These are phyloP conservation scores for Corbicula japonica DNA, from an alignment of 2,888 invertebrate species.

Conservation along the genomic window DNA sequence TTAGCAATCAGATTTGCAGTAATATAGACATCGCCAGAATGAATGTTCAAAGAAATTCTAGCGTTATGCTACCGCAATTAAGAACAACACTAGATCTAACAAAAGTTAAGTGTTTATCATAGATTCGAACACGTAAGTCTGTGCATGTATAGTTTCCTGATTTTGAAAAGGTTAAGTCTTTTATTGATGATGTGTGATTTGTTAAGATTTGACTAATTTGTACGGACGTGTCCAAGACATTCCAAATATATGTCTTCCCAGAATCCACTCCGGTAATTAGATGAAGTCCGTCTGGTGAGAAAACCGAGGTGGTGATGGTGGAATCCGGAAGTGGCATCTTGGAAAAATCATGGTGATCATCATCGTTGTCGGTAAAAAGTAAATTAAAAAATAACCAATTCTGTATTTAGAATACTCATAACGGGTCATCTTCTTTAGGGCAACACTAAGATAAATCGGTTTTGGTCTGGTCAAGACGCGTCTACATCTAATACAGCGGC, in stretches of 20 bases:
- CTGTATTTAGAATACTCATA: no score
- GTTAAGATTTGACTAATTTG: not conserved
- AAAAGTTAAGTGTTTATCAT: no score
- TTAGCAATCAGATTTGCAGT: no score
- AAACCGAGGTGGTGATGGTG: constrained; percentile 7
- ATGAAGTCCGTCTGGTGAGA: constrained; percentile 33
- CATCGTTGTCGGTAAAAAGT: constrained; percentile 27
- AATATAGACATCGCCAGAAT: no score
- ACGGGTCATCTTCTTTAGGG: no score
- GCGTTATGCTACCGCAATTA: no score
- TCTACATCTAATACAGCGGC: no score
- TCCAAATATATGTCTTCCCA: constrained; percentile 42
- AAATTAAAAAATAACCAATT: no score
- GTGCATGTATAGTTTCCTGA: constrained; percentile 29
- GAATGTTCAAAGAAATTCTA: no score
- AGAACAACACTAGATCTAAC: no score
- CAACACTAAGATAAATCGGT: no score
- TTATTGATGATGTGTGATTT: constrained; percentile 39
- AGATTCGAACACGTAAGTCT: constrained; percentile 38
- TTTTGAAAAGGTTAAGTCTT: constrained; percentile 41
- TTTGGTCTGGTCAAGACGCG: no score
- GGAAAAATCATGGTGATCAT: constrained; percentile 4
- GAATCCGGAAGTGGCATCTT: constrained; percentile 27
- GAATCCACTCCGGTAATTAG: constrained; percentile 27
- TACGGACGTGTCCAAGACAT: constrained; percentile 26